Evolutionary conservation across 1,140 invertebrate genomes (phyloP), one percentile per base, ranked within the genome.

Genomic region (Drosophila pseudoobscura): DNA sequence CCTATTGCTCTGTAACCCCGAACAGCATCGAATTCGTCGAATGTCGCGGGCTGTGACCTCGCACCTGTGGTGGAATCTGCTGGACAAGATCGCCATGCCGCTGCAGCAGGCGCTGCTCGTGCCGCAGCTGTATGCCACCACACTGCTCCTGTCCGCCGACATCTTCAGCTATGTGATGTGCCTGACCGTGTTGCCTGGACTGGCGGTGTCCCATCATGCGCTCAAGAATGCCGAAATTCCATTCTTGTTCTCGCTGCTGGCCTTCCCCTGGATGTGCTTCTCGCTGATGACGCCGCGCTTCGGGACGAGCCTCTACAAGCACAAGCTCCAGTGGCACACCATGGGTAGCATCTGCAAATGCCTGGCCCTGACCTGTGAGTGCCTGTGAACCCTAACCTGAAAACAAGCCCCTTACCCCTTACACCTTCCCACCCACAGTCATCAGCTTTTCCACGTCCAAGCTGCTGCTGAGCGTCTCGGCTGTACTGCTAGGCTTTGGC

Each of bases 191-290:
- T 54, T 91, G 6, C 90, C 90, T 0, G 83, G 90, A 1, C 20
- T 91, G 47, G 90, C 90, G 0, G 90, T 90, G 0, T 88, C 72
- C 24, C 89, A 90, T 41, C 90, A 91, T 69, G 77, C 90, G 0
- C 49, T 91, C 11, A 91, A 91, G 31, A 90, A 89, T 24, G 90
- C 90, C 9, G 90, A 91, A 45, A 91, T 91, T n/a, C 90, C 90
- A 6, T 91, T 91, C 20, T 74, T 91, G n/a, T 91, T 89, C 52
- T 91, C 90, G 5, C 68, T 91, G 45, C 62, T 91, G n/a, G 90
- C 90, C 26, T 91, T 91, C 24, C 90, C 90, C 8, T 91, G 90
- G 90, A 91, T 91, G 90, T 91, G 90, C 66, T 91, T 91, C 58
- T 89, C 90, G 2, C 64, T 91, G 68, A 91, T 91, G 90, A 91